A percentile compares a stretch with the other conserved stretches of the same genome.
These are phyloP conservation scores for Palloptera scutellata DNA, from an alignment of 2,888 invertebrate genomes.

Conservation along the genomic window DNA sequence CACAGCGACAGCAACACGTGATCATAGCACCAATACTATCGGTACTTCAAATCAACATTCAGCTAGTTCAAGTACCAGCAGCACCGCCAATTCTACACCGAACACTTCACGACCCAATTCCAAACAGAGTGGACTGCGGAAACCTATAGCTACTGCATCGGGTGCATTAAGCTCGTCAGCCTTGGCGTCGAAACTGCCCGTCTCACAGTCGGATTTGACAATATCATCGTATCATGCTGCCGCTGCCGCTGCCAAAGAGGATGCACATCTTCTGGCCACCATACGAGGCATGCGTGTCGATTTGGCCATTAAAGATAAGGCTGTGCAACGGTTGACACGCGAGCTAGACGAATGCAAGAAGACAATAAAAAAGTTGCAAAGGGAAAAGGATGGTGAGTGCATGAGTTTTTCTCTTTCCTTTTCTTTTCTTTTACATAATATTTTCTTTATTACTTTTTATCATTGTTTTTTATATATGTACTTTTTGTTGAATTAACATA, in stretches of 20 bases:
- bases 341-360: constrained; percentile 80
- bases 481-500: no score
- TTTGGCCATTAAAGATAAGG: constrained; percentile 77
- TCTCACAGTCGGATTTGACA: constrained; percentile 68
- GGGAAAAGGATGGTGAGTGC: constrained; percentile 73
- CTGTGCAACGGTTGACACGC: constrained; percentile 74
- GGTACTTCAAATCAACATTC: constrained; percentile 51
- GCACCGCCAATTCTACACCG: constrained; percentile 62
- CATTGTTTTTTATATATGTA: background rate
- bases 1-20: constrained; percentile 44
- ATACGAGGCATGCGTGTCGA: constrained; percentile 81
- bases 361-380: constrained; percentile 78
- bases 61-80: constrained; percentile 61
- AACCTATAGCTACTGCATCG: constrained; percentile 39
- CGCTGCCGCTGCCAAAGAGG: constrained; percentile 70
- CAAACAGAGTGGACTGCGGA: constrained; percentile 66
- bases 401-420: background rate
- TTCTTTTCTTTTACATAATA: background rate
- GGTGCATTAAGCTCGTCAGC: constrained; percentile 31
- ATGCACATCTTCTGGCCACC: constrained; percentile 79
- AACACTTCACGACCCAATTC: constrained; percentile 62
- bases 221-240: constrained; percentile 58
- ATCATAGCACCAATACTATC: constrained; percentile 58
- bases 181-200: constrained; percentile 64
- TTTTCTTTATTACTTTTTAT: background rate